Evolutionary conservation across 2,888 invertebrate species (phyloP).

Genomic region (Nephrotoma appendiculata): DNA sequence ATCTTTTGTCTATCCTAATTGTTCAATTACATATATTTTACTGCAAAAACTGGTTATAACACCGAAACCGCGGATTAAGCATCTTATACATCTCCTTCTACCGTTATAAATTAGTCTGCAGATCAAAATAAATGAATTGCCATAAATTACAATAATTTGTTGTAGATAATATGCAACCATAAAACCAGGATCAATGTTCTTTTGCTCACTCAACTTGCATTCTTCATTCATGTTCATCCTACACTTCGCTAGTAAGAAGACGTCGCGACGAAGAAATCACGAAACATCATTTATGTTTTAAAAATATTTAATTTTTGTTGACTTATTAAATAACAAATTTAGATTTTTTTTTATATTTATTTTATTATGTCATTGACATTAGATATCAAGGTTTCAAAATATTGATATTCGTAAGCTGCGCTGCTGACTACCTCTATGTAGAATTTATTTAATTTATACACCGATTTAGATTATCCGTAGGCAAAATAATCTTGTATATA

Average conservation of each 20-base stretch:
- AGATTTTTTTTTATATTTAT: background rate
- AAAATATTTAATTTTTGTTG: background rate
- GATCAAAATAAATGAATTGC: background rate
- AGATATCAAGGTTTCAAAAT: background rate
- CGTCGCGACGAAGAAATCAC: background rate
- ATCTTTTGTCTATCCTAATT: no score
- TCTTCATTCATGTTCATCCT: background rate
- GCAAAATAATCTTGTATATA: background rate
- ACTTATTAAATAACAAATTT: background rate
- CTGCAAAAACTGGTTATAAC: no score
- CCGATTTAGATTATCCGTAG: background rate
- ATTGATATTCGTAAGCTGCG: background rate
- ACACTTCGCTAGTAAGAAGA: background rate
- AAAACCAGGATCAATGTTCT: background rate
- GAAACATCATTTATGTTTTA: background rate
- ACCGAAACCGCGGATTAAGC: no score
- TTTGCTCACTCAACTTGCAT: background rate
- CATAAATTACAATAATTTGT: background rate
- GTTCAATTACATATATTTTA: no score
- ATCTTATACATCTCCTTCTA: no score
- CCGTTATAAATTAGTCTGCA: background rate
- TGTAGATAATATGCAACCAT: background rate
- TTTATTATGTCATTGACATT: background rate
- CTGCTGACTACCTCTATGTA: no score
- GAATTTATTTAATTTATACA: no score